Evolutionary conservation across 2,888 invertebrate species (phyloP), one percentile per base, ranked within the genome.

Genomic region (Cyclophora albipunctata): DNA sequence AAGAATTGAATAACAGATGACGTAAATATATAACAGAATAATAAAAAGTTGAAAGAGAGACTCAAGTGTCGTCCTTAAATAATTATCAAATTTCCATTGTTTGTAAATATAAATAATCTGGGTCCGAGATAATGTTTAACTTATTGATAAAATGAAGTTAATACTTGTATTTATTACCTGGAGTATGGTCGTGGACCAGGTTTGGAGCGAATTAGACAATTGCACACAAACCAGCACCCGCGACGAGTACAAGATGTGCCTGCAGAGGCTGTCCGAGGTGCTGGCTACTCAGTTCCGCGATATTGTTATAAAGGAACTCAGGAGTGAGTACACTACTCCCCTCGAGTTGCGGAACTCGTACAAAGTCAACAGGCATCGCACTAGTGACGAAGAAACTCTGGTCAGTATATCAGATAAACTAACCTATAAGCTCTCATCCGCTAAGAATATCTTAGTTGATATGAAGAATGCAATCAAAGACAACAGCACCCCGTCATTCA

Each of bases 401-500:
- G 59, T 64, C 42, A 78, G 64, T 55, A 84, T 88, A 47, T 69
- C 71, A 4, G 81, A 85, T 45, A 87, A 86, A 66, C 71, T 89
- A 42, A 73, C 68, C 53, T 79, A 76, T 63, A 88, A 89, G 62
- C 63, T 89, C 5, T 75, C 81, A 35, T 75, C 84, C 37, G 88
- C 88, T 2, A 71, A 67, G 42, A 82, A 75, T 50, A 82, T 87
- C 52, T 74, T 89, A 3, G 60, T 64, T 52, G 86, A 85, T 42
- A 86, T 88, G 84, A 81, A 77, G 55, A 81, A 69, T 63, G 69
- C 72, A 42, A 76, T 81, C 40, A 79, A 67, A 54, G 75, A 78
- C 49, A 82, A 76, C 53, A 75, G 72, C 49, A 81, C 82, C 71
- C 83, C 82, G 69, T 89, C 89, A 73, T 89, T 81, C 59, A 87